A percentile compares a stretch with the other conserved stretches of the same genome.
Evolutionary conservation across 2,797 vertebrate species (phyloP).

Genomic region (Erithacus rubecula): DNA sequence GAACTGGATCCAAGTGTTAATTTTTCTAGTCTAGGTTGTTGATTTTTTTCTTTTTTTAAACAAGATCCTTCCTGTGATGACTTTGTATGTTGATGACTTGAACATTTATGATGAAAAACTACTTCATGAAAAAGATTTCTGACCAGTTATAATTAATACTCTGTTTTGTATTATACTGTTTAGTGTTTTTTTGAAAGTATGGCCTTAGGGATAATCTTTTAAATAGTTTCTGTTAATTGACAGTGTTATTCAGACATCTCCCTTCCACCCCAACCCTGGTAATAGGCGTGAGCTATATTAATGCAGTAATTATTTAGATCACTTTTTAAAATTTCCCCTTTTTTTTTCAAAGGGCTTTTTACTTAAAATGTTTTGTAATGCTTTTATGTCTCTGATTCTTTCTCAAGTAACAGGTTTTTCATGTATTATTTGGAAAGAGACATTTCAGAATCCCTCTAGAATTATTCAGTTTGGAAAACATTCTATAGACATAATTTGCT

Average conservation of each 20-base stretch:
- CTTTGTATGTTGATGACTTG: background rate
- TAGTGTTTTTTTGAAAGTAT: conserved; percentile 28
- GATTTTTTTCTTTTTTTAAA: background rate
- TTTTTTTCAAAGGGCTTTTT: conserved; percentile 19
- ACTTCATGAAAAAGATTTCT: background rate
- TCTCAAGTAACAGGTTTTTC: conserved; percentile 62
- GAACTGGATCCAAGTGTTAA: background rate
- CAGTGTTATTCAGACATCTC: conserved; percentile 40
- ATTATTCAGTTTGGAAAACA: conserved; percentile 73
- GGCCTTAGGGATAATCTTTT: conserved; percentile 38
- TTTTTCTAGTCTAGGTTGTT: background rate
- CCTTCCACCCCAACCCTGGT: background rate
- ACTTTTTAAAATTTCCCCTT: conserved; percentile 33
- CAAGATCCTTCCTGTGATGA: background rate
- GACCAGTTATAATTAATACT: conserved; percentile 30
- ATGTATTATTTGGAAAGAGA: conserved; percentile 69
- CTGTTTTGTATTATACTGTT: conserved; percentile 39
- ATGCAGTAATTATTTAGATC: conserved; percentile 57
- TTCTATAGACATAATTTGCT: conserved; percentile 75
- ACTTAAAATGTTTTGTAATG: conserved; percentile 59
- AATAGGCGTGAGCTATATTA: conserved; percentile 22
- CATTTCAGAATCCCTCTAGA: conserved; percentile 71
- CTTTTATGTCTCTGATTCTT: conserved; percentile 65
- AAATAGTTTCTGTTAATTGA: conserved; percentile 55
- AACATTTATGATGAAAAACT: background rate